Evolutionary conservation across 2,113 vertebrate genomes (phyloP), one percentile per base, ranked within the genome.

Genomic region (Ginglymostoma cirratum): DNA sequence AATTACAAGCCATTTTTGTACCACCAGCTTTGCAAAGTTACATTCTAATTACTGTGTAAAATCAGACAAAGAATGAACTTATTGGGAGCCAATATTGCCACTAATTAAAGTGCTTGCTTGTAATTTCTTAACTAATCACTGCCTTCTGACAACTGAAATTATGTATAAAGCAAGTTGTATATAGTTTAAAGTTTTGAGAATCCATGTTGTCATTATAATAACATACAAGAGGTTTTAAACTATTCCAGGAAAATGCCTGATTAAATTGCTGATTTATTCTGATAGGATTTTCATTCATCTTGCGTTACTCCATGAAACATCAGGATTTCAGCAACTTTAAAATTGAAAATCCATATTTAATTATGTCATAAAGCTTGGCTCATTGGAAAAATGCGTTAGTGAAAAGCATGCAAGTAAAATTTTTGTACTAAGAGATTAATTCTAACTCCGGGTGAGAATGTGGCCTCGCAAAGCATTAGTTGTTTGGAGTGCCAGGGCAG

Each of bases 41-140:
- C 23, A 76, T 95, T 8, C 94, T 95, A 72, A 95, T 95, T 52
- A 95, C 69, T 34, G 45, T 45, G 21, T 15, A 72, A 72, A 27
- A 72, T 95, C 67, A 72, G 69, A 72, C 67, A 38, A 95, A 72
- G 42, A 72, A 95, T 52, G 24, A 95, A 95, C 19, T 95, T 72
- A 72, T 15, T 34, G 69, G 67, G 94, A 95, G 69, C 94, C 94
- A 70, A 76, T 52, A 52, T 52, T 95, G n/a, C 27, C 93, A 95
- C 69, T 72, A 95, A 95, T 95, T 95, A 34, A 61, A 72, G 69
- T 76, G 24, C 48, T 95, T 72, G 69, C 23, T 72, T 12, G 42
- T 42, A 72, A 34, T 72, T 95, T 95, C 94, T 72, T 95, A 72
- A 95, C 67, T 95, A 95, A 45, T 95, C 27, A 76, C 42, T 48